Conservation (phyloP, 2,113 vertebrate genomes). For the Amphilophus citrinellus region DNA sequence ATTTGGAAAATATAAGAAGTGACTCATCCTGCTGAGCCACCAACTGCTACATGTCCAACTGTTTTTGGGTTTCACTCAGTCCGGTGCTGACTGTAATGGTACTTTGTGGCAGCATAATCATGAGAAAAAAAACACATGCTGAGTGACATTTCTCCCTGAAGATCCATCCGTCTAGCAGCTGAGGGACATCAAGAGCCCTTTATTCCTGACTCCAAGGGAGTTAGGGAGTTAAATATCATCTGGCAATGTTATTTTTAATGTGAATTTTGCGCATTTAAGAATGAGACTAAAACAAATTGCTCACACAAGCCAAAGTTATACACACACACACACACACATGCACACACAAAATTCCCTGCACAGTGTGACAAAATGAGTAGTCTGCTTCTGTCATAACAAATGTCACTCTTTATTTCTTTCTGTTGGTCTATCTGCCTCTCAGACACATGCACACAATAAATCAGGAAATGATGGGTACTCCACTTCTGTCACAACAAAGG, state of each 20-base stretch:
- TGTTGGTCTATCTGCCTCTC: conserved; percentile 11
- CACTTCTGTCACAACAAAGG: conserved; percentile 55
- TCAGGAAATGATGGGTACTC: conserved; percentile 12
- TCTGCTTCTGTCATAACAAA: conserved; percentile 46
- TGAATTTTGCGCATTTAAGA: neutral
- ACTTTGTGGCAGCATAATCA: conserved; percentile 20
- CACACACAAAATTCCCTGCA: conserved; percentile 37
- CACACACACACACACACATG: neutral
- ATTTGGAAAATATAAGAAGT: neutral
- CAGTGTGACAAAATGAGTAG: conserved; percentile 40
- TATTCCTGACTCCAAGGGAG: neutral
- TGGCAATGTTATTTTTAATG: neutral
- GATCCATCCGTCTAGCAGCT: conserved; percentile 12
- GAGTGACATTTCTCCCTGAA: conserved; percentile 22
- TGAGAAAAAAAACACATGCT: neutral
- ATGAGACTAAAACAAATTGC: neutral
- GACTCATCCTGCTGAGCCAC: conserved; percentile 15
- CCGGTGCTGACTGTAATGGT: neutral
- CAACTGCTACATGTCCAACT: conserved; percentile 22
- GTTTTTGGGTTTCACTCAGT: conserved; percentile 10
- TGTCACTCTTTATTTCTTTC: conserved; percentile 48
- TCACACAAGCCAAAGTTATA: neutral
- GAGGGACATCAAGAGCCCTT: neutral
- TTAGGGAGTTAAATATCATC: conserved; percentile 10
- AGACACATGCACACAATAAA: conserved; percentile 12